Evolutionary conservation across 2,888 invertebrate genomes (phyloP), one percentile per base, ranked within the genome.

Genomic region (Boloria selene): DNA sequence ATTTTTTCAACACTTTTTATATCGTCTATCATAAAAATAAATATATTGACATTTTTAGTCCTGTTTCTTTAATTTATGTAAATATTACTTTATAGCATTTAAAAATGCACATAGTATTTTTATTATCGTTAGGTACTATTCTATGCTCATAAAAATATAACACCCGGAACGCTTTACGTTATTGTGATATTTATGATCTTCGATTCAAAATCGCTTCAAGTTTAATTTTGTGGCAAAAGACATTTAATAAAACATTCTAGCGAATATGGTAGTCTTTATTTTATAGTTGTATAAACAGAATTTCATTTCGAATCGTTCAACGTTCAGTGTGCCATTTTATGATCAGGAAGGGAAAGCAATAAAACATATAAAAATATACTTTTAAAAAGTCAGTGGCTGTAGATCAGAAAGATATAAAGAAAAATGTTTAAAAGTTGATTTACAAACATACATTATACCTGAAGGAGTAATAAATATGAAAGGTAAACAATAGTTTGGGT

Each of bases 301-400:
- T 76, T 79, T 76, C 73, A 76, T 80, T 82, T 69, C 70, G 74
- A 74, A 76, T 74, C 74, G 60, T 75, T 76, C 76, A 70, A 72
- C 74, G 75, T 75, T 74, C 45, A 56, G 4, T 38, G 71, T 69
- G 70, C 74, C 26, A 59, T 64, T 85, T 87, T 84, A 87, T 77
- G 78, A 74, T 78, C 81, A 79, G 82, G 82, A 86, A 83, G 81
- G 80, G 79, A 83, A 79, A 74, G 78, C 76, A 74, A 82, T 87
- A 81, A 87, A 86, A 81, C 16, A 74, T 74, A 70, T 75, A 78
- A 73, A 78, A 80, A 81, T 79, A 70, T 38, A 60, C 55, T 61
- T 61, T 65, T 65, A 16, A 61, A 50, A 63, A 60, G 49, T 60
- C 47, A 53, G 53, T 54, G 44, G 54, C 56, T 50, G 45, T 62